Percentiles rank a stretch among this genome's conserved stretches.
Evolutionary conservation across 2,797 vertebrate species (phyloP).

Genomic region (Mormyrops boulengeri): DNA sequence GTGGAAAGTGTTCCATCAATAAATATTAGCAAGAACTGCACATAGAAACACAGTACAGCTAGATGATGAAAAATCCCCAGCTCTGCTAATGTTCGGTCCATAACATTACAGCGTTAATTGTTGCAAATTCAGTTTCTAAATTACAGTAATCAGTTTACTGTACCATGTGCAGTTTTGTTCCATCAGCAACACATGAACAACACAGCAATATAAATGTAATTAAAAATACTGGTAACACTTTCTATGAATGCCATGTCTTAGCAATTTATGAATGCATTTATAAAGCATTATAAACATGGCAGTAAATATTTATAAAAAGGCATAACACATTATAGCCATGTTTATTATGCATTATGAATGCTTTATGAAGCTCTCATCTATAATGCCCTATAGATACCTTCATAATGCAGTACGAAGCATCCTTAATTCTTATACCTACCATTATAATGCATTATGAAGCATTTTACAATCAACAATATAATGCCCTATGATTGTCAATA

Average conservation of each 20-base stretch:
- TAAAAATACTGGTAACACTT: not conserved
- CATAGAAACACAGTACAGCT: not conserved
- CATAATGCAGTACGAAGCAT: not conserved
- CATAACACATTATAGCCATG: not conserved
- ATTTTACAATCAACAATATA: not conserved
- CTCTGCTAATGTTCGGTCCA: not conserved
- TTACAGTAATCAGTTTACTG: not conserved
- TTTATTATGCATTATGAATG: not conserved
- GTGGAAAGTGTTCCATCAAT: not conserved
- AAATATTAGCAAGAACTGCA: not conserved
- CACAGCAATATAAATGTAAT: not conserved
- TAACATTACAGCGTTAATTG: constrained; percentile 3
- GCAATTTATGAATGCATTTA: not conserved
- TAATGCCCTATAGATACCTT: not conserved
- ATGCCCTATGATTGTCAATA: not conserved
- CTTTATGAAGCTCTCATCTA: not conserved
- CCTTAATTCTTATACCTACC: not conserved
- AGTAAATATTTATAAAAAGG: not conserved
- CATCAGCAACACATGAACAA: not conserved
- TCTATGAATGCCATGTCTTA: not conserved
- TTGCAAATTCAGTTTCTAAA: constrained; percentile 3
- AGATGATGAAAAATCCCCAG: not conserved
- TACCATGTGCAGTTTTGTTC: not conserved
- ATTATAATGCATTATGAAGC: not conserved
- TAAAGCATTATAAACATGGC: not conserved